phyloP scores from a whole-genome alignment of 2,113 vertebrate genomes.

The Chamaea fasciata region DNA sequence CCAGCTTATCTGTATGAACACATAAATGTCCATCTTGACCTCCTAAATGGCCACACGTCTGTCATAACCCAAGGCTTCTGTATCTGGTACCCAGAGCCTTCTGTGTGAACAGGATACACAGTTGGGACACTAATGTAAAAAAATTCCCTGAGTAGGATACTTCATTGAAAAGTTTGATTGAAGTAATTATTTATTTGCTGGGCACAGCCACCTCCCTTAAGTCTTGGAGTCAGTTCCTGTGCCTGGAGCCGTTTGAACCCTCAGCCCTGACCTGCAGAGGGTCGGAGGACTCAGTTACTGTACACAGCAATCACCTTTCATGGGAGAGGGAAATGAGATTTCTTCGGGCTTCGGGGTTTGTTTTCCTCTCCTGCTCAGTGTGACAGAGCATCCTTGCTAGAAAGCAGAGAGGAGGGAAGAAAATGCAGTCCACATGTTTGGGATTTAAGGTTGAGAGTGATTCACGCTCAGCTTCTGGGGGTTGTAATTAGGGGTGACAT shows the following conservation, averaged over 20 bases:
- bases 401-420: conserved; percentile 21
- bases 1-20: neutral
- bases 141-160: neutral
- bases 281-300: neutral
- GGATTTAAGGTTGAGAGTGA: conserved; percentile 56
- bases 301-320: neutral
- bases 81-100: neutral
- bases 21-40: neutral
- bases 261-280: neutral
- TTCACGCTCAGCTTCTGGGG: conserved; percentile 60
- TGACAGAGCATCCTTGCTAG: conserved; percentile 21
- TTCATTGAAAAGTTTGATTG: neutral
- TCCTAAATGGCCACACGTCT: neutral
- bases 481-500: conserved; percentile 66
- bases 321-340: conserved; percentile 1
- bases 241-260: neutral
- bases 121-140: neutral
- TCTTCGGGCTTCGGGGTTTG: conserved; percentile 9
- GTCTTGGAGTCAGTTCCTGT: neutral
- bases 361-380: conserved; percentile 29
- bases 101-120: neutral
- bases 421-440: conserved; percentile 62
- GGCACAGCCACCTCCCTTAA: neutral
- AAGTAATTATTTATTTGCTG: neutral
- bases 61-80: neutral